phyloP scores from a whole-genome alignment of 2,113 vertebrate species.

The Chiloscyllium plagiosum region DNA sequence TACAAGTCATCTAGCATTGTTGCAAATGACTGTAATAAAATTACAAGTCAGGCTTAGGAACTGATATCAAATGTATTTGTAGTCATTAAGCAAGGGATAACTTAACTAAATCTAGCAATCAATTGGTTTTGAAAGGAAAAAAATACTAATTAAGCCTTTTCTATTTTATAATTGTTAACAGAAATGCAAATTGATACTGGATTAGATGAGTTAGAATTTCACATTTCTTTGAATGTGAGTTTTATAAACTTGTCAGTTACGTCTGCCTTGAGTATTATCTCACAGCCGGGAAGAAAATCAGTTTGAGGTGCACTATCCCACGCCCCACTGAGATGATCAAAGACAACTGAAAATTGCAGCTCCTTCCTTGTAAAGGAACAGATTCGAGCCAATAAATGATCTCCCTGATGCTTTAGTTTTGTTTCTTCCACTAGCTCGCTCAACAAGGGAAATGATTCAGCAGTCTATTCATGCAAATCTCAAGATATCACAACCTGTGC shows the following conservation, averaged over 20 bases:
- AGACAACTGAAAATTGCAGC: conserved; percentile 15
- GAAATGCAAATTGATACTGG: conserved; percentile 48
- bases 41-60: not conserved
- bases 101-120: not conserved
- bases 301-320: conserved; percentile 25
- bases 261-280: conserved; percentile 40
- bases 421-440: conserved; percentile 8
- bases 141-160: not conserved
- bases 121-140: not conserved
- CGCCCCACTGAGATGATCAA: conserved; percentile 24
- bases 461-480: conserved; percentile 14
- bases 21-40: not conserved
- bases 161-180: conserved; percentile 50
- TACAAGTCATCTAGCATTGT: not conserved
- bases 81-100: not conserved
- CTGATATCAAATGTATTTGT: not conserved
- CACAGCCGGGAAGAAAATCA: conserved; percentile 24
- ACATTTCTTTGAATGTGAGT: conserved; percentile 40
- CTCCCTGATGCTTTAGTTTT: not conserved
- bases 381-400: conserved; percentile 18
- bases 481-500: not conserved
- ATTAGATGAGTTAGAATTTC: conserved; percentile 44
- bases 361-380: not conserved
- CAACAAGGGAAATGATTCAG: conserved; percentile 1
- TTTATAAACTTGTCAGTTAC: conserved; percentile 9